Base-by-base conservation (phyloP, 2,113 vertebrate species). In the Montifringilla adamsi region DNA sequence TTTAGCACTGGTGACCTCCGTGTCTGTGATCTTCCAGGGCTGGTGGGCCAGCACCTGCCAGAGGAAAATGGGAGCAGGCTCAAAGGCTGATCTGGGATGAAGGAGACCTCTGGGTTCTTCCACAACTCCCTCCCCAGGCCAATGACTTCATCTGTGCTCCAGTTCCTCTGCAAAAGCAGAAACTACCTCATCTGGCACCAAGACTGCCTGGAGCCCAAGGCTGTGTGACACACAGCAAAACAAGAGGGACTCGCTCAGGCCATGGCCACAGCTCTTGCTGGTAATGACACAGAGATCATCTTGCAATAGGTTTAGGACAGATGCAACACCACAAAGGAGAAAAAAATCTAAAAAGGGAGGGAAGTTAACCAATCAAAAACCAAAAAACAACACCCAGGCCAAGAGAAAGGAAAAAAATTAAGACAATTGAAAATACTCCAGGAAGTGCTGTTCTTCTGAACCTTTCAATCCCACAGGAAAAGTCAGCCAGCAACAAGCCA, bases 111-210 rank as follows among this genome's bases (percentile, higher is more conserved):
- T 15, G 44, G 14, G n/a, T 13, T 89, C 62, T 90, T 91, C 76
- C 31, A 60, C 58, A 94, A 33, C 8, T 39, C 31, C 43, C 21
- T 87, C 35, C 44, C 76, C 1, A 0, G 27, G 47, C 82, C 82
- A 76, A 85, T 76, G 66, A 87, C 49, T 91, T 95, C 44, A 79
- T 58, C 30, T 87, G 4, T 2, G 79, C 58, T 80, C 23, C 28
- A 43, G 73, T 21, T 89, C 66, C 66, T 64, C 44, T 0, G 3
- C 56, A 84, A 82, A 75, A 87, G 56, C 66, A 93, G 74, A 49
- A 76, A 64, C 86, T 9, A 62, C 67, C 53, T 96, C 78, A 85
- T 53, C 73, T 79, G 62, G 90, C 90, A 91, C 63, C 13, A 26
- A 30, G 84, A 24, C 12, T 3, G 0, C 2, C 13, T 6, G 0